These are phyloP conservation scores for Megalonaias nervosa DNA, from an alignment of 1,140 invertebrate genomes.

Conservation along the genomic window DNA sequence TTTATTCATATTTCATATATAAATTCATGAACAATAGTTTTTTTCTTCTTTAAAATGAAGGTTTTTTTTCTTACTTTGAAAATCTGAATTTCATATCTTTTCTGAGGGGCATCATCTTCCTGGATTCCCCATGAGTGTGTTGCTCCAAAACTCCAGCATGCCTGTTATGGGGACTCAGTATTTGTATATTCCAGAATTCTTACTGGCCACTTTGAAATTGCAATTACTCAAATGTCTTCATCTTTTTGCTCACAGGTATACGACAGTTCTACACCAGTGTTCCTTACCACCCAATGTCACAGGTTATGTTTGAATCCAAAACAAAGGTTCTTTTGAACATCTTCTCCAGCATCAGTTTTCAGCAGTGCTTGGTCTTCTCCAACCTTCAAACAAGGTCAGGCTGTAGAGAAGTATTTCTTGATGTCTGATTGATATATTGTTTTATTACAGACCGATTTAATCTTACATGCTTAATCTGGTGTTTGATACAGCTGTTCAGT, in stretches of 20 bases:
- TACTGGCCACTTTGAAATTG: neutral
- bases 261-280: conserved; percentile 77
- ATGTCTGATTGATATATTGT: neutral
- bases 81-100: no score
- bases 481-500: neutral
- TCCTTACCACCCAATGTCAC: conserved; percentile 61
- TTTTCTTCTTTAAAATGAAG: no score
- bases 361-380: conserved; percentile 92
- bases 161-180: no score
- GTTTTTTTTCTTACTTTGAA: no score
- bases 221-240: neutral
- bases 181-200: no score
- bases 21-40: no score
- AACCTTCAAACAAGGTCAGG: conserved; percentile 85
- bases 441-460: neutral
- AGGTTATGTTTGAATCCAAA: conserved; percentile 77
- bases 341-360: conserved; percentile 82
- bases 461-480: neutral
- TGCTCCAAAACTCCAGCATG: no score
- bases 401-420: no score
- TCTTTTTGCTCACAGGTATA: conserved; percentile 75
- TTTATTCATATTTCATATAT: no score
- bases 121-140: no score
- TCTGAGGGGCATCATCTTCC: no score
- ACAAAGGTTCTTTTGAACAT: conserved; percentile 81